These are phyloP conservation scores for Pachydiplax longipennis DNA, from an alignment of 2,888 invertebrate species.

Conservation along the genomic window DNA sequence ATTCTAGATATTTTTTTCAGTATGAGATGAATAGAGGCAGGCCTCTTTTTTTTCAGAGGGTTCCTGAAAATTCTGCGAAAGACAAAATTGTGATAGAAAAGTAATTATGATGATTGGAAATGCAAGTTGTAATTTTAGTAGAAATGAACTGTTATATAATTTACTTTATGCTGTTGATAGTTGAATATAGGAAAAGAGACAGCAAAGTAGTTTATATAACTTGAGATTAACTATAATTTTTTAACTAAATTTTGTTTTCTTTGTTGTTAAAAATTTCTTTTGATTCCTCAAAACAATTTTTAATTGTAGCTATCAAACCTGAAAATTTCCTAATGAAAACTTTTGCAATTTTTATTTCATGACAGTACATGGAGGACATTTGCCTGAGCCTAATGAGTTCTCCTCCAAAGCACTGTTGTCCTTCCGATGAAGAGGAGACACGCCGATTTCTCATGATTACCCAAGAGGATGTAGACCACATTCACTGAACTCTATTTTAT, in stretches of 20 bases:
- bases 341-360: constrained; percentile 6
- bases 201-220: too few species aligned
- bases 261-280: not conserved
- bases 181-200: too few species aligned
- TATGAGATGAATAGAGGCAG: too few species aligned
- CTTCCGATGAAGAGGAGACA: constrained; percentile 72
- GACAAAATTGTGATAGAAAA: too few species aligned
- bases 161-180: too few species aligned
- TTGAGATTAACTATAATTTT: too few species aligned
- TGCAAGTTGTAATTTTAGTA: too few species aligned
- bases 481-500: constrained; percentile 13
- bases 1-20: too few species aligned
- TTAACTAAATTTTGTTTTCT: not conserved
- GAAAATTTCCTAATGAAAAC: not conserved
- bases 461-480: constrained; percentile 56
- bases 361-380: constrained; percentile 58
- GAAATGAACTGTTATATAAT: too few species aligned
- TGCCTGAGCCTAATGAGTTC: constrained; percentile 56
- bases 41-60: too few species aligned
- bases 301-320: not conserved
- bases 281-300: not conserved
- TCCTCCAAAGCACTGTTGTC: constrained; percentile 70
- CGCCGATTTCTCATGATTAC: constrained; percentile 69
- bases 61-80: too few species aligned
- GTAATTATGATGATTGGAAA: too few species aligned